phyloP scores from a whole-genome alignment of 2,888 invertebrate genomes.

The Catocala nupta region DNA sequence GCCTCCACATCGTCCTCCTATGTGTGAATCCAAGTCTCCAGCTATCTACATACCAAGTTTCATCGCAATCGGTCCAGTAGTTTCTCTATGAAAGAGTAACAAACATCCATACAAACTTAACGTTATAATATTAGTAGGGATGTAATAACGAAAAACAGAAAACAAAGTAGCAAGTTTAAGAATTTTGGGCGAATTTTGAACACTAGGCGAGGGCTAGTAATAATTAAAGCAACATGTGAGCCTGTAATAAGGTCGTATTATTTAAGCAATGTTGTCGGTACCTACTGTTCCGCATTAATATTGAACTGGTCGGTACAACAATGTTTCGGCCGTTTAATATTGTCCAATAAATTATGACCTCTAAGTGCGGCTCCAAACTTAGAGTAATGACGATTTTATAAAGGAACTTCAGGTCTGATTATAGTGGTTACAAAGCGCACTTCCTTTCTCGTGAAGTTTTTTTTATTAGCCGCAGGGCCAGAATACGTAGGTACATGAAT shows the following conservation, averaged over 20 bases:
- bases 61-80: too few relatives aligned
- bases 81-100: too few relatives aligned
- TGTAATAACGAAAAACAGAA: too few relatives aligned
- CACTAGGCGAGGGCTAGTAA: too few relatives aligned
- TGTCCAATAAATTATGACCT: conserved; percentile 33
- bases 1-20: too few relatives aligned
- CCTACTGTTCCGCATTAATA: conserved; percentile 41
- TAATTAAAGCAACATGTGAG: too few relatives aligned
- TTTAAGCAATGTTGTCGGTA: conserved; percentile 21
- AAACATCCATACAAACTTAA: too few relatives aligned
- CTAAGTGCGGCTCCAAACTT: conserved; percentile 27
- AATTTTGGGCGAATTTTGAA: too few relatives aligned
- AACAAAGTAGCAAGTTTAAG: too few relatives aligned
- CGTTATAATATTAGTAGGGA: too few relatives aligned
- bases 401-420: conserved; percentile 50
- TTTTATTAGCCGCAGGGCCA: conserved; percentile 53
- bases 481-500: conserved; percentile 61
- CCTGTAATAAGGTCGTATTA: conserved; percentile 5
- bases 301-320: conserved; percentile 10
- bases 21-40: too few relatives aligned
- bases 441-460: conserved; percentile 65
- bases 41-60: too few relatives aligned
- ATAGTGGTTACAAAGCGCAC: conserved; percentile 47
- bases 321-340: conserved; percentile 3
- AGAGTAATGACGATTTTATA: conserved; percentile 34